Evolutionary conservation across 2,113 vertebrate species (phyloP).

Genomic region (Limnothrissa miodon): DNA sequence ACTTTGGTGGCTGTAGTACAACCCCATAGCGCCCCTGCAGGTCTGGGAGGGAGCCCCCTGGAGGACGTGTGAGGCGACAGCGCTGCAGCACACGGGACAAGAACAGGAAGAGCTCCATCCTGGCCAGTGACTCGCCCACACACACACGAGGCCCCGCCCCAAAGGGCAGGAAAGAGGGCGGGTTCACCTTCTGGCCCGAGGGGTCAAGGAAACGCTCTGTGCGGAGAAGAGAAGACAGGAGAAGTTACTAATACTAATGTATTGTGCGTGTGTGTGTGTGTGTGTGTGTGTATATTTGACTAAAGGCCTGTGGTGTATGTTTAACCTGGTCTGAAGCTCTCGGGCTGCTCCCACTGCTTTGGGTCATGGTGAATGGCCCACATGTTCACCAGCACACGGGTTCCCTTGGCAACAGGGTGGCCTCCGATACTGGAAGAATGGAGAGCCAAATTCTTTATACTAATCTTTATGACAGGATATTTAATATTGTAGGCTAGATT

Average conservation of each 20-base stretch:
- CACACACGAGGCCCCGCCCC: slow-evolving; percentile 76
- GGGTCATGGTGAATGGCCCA: slow-evolving; percentile 76
- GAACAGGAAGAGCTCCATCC: slow-evolving; percentile 74
- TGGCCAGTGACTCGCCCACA: slow-evolving; percentile 73
- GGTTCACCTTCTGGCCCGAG: slow-evolving; percentile 54
- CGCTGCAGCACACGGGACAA: slow-evolving; percentile 70
- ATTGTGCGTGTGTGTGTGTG: background rate
- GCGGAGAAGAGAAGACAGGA: too few species aligned
- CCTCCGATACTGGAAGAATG: slow-evolving; percentile 60
- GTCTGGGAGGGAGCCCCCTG: slow-evolving; percentile 57
- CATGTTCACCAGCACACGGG: slow-evolving; percentile 75
- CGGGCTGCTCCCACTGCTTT: slow-evolving; percentile 65
- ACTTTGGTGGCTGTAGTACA: slow-evolving; percentile 69
- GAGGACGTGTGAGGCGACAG: slow-evolving; percentile 60
- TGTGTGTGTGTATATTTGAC: slow-evolving; percentile 14
- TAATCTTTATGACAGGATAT: too few species aligned
- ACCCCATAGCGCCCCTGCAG: slow-evolving; percentile 69
- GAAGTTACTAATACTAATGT: background rate
- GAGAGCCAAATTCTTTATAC: background rate
- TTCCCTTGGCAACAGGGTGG: slow-evolving; percentile 57
- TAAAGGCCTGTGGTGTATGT: too few species aligned
- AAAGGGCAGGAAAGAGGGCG: slow-evolving; percentile 69
- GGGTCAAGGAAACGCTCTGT: slow-evolving; percentile 71
- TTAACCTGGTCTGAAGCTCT: slow-evolving; percentile 54
- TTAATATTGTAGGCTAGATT: too few species aligned